Percentiles rank a stretch among this genome's conserved stretches.
These are phyloP conservation scores for Trachops cirrhosus DNA, from an alignment of 2,797 vertebrate species.

Conservation along the genomic window DNA sequence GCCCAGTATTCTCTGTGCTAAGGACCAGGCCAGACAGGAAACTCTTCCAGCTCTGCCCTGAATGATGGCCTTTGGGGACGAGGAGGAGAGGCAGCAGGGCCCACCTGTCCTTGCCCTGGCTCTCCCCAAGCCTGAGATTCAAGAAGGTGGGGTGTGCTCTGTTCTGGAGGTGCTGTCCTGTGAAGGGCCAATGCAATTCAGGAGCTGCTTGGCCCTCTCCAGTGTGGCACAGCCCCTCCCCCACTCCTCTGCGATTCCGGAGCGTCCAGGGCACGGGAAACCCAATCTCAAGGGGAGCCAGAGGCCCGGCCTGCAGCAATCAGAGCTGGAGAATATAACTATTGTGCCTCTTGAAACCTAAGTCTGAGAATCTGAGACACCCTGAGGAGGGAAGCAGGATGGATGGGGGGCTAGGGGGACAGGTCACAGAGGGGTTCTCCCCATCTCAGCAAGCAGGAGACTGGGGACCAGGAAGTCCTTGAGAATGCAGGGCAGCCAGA, in stretches of 20 bases:
- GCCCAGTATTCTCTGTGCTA: background rate
- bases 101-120: background rate
- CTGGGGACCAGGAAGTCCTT: conserved; percentile 30
- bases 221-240: background rate
- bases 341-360: conserved; percentile 77
- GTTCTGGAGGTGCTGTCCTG: background rate
- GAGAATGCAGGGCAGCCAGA: conserved; percentile 46
- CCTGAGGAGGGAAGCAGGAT: conserved; percentile 50
- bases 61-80: background rate
- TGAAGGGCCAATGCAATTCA: background rate
- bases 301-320: conserved; percentile 57
- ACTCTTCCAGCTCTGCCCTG: background rate
- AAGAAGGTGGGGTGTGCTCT: background rate
- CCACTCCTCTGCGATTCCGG: background rate
- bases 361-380: conserved; percentile 71
- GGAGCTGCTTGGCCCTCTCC: background rate
- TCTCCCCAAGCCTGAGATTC: background rate
- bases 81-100: background rate
- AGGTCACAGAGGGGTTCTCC: conserved; percentile 63
- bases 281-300: conserved; percentile 66
- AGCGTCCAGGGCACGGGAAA: conserved; percentile 67
- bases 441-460: conserved; percentile 44
- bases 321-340: conserved; percentile 69
- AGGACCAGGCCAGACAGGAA: background rate
- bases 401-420: conserved; percentile 3